Conservation (phyloP, 2,888 invertebrate genomes). For the Masnerella sp. region DNA sequence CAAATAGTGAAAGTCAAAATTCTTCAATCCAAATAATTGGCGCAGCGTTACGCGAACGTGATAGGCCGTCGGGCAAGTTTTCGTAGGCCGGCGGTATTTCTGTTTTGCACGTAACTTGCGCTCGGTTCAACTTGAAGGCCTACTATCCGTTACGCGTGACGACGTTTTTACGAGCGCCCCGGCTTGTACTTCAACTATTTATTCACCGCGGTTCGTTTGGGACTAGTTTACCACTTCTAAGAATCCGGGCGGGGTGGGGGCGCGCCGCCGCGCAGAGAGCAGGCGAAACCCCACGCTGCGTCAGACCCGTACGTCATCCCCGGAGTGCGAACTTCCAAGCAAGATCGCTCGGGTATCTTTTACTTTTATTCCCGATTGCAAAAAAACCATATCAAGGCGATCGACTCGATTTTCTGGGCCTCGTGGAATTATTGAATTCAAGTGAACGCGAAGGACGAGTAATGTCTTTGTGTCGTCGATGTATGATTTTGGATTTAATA, state of each 20-base stretch:
- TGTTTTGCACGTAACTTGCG: slow-evolving; percentile 34
- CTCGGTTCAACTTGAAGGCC: slow-evolving; percentile 57
- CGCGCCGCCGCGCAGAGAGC: slow-evolving; percentile 47
- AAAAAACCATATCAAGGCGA: slow-evolving; percentile 39
- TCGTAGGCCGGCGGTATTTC: slow-evolving; percentile 36
- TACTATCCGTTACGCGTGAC: slow-evolving; percentile 72
- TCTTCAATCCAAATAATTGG: no score
- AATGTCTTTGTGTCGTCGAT: not conserved
- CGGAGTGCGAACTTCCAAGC: slow-evolving; percentile 68
- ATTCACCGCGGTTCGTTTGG: slow-evolving; percentile 69
- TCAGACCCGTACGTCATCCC: slow-evolving; percentile 74
- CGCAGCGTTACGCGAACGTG: slow-evolving; percentile 25
- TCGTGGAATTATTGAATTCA: slow-evolving; percentile 42
- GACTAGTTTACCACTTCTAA: slow-evolving; percentile 66
- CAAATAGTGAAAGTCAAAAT: no score
- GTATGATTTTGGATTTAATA: no score
- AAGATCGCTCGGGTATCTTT: slow-evolving; percentile 31
- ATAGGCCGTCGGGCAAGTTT: slow-evolving; percentile 42
- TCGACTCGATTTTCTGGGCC: slow-evolving; percentile 41
- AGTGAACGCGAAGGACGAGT: slow-evolving; percentile 27
- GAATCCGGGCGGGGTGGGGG: slow-evolving; percentile 59
- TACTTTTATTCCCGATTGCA: slow-evolving; percentile 33
- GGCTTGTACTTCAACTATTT: slow-evolving; percentile 75
- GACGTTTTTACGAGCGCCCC: slow-evolving; percentile 74
- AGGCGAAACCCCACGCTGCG: slow-evolving; percentile 68